Base-by-base conservation (phyloP, 1,140 invertebrate genomes). In the Nephila pilipes region DNA sequence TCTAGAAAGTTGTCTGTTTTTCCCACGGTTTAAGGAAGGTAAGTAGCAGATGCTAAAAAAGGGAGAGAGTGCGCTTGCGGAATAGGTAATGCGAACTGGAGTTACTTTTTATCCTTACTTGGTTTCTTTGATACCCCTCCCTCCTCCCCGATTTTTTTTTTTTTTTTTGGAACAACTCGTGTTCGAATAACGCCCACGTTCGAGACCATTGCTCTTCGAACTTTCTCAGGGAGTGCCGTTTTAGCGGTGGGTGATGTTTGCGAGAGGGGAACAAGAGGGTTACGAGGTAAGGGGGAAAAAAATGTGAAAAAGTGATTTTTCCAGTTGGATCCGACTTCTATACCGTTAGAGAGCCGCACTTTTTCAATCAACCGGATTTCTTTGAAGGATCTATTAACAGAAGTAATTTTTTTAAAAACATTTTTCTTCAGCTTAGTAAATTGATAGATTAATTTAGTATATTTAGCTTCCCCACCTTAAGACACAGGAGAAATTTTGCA, bases 1-100 rank as follows among this genome's bases (percentile, higher is more conserved):
- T 85, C 60, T 22, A 65, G 85, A 87, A 54, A 90, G 89, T 90
- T 81, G 79, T 55, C 46, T 90, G 75, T 81, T 90, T 90, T 90
- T 90, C 89, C 89, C 89, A 90, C 89, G 89, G 69, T 32, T 79
- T 32, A 46, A 46, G 46, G 46, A 46, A 46, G 46, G 63, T 55
- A 29, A 46, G 38, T 22, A 89, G 65, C 87, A 89, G 87, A 89
- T 89, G 87, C 60, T 54, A 46, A n/a, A 57, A 8, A 18, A 85
- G 57, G 25, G 22, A 60, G 32, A 25, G 60, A 65, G 60, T 36
- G 29, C 57, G 85, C 2, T 36, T 36, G 8, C 57, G 57, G 85
- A 63, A 57, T 87, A 63, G 29, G 29, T 46, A 87, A 63, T 87
- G 58, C 18, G 60, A 87, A 87, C 85, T 85, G 29, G n/a, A 57